Evolutionary conservation across 2,888 invertebrate species (phyloP), one percentile per base, ranked within the genome.

Genomic region (Acrobasis repandana): DNA sequence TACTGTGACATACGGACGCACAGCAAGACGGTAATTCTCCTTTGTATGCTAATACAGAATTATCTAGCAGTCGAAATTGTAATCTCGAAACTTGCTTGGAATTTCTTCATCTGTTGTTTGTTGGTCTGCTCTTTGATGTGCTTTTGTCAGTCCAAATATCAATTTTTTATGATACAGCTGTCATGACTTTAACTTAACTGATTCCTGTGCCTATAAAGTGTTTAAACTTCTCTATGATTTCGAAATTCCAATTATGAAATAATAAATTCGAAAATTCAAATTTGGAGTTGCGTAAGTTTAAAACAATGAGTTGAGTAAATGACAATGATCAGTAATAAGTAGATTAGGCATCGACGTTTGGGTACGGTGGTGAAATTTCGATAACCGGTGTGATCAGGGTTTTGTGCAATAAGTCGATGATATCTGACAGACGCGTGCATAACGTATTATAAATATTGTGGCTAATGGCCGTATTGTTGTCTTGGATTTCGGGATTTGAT

Each of bases 31-130:
- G 90, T 90, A 90, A 90, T 89, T 83, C 88, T 84, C 90, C 90
- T 90, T 92, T 92, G 91, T 92, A 92, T 92, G 91, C 90, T 86
- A 92, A 90, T 87, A 85, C 82, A 82, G 88, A 91, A 91, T 92
- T 90, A 91, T 92, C 91, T 91, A 91, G 89, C 84, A 79, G 82
- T 86, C 87, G 84, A 90, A 92, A 92, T 90, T 89, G 88, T 92
- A 90, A 92, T 91, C 92, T 91, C 79, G 76, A 82, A 88, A 88
- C 90, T 84, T 69, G 88, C 85, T 85, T 83, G 88, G 88, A 88
- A 90, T 92, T 92, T 90, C 91, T 92, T 88, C 90, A 91, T 91
- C 86, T 81, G 80, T 85, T 86, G 87, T 85, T 86, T 72, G 64
- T 64, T 77, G 79, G 74, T 77, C 43, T 50, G 48, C 48, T 52